Conservation (phyloP, 2,888 invertebrate species). For the Andrena marginata region DNA sequence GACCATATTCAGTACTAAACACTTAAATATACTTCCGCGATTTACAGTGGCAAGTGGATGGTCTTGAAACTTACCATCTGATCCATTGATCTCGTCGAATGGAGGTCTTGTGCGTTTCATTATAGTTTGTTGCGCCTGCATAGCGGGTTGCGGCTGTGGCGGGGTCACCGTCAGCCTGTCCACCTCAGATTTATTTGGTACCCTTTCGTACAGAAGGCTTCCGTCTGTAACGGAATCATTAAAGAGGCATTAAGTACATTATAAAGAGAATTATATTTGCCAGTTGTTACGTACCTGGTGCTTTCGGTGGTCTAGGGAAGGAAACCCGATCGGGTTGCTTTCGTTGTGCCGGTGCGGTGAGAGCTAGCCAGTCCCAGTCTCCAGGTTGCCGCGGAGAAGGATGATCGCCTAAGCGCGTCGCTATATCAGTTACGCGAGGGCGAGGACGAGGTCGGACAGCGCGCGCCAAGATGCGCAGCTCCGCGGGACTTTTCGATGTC, state of each 20-base stretch:
- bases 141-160: slow-evolving; percentile 82
- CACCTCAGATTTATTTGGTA: slow-evolving; percentile 91
- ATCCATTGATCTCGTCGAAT: slow-evolving; percentile 95
- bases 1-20: slow-evolving; percentile 81
- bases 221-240: slow-evolving; percentile 87
- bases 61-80: slow-evolving; percentile 90
- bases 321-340: slow-evolving; percentile 93
- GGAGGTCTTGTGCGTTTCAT: slow-evolving; percentile 91
- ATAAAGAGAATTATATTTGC: not conserved
- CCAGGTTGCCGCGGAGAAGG: slow-evolving; percentile 84
- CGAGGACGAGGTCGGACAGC: slow-evolving; percentile 81
- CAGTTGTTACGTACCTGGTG: slow-evolving; percentile 87
- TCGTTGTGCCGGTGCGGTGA: slow-evolving; percentile 91
- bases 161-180: slow-evolving; percentile 88
- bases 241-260: not conserved
- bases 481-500: slow-evolving; percentile 79
- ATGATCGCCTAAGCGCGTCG: slow-evolving; percentile 89
- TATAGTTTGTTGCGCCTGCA: slow-evolving; percentile 85
- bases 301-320: slow-evolving; percentile 96
- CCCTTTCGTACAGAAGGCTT: slow-evolving; percentile 94
- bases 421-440: slow-evolving; percentile 89
- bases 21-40: slow-evolving; percentile 87
- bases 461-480: slow-evolving; percentile 80
- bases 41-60: slow-evolving; percentile 19
- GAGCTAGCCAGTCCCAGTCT: slow-evolving; percentile 90